Base-by-base conservation (phyloP, 2,113 vertebrate genomes). In the Leptocoma aspasia region DNA sequence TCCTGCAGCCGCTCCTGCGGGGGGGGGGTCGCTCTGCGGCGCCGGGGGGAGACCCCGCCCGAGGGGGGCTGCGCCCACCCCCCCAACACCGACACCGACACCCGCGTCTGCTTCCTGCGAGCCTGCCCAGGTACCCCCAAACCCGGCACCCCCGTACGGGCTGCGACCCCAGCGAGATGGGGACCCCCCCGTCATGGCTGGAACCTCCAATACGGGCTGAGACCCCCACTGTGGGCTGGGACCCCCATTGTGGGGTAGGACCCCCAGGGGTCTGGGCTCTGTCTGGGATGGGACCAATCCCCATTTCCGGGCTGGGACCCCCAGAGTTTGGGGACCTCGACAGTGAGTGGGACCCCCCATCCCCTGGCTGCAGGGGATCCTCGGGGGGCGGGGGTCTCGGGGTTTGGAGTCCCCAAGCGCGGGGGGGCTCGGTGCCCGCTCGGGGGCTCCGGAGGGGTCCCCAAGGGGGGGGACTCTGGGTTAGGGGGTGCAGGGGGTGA, bases 1-100 rank as follows among this genome's bases (percentile, higher is more conserved):
- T 84, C 94, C 41, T 99, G 99, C 97, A 99, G 98, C 24, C 97
- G 92, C 14, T 98, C 98, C n/a, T 99, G 99, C 44, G 99, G 99
- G 14, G 96, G 99, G 27, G 99, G 99, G 10, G 98, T 98, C 10
- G 49, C 98, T 56, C 98, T 99, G 85, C 98, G 98, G 7, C 98
- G 97, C 53, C 96, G 98, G 66, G 97, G 97, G 19, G 19, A 5
- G 4, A 97, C 98, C 10, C 94, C 98, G 39, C 96, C 98, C 0
- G 98, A 98, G 11, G 98, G 98, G 13, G 86, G 91, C 72, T 99
- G 99, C 59, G 86, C 82, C 1, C 95, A 94, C 96, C n/a, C 97
- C 93, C 60, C n/a, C n/a, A n/a, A n/a, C n/a, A n/a, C 98, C 98
- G 4, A 11, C 64, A 57, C 15, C 26, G 98, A 98, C 88, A 99